Evolutionary conservation across 2,113 vertebrate species (phyloP).

Genomic region (Periophthalmodon schlosseri): DNA sequence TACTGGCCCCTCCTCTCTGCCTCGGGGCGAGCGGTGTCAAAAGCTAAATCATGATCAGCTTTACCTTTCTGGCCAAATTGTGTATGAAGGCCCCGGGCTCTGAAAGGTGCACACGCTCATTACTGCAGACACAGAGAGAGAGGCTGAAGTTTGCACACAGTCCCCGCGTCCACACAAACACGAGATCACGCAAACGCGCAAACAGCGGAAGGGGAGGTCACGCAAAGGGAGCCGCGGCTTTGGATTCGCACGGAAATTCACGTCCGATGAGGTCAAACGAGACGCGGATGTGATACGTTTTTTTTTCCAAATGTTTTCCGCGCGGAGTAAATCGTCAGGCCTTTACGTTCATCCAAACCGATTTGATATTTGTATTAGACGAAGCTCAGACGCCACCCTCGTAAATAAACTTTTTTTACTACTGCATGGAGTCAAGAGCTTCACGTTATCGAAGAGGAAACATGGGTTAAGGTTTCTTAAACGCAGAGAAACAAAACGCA

Average conservation of each 20-base stretch:
- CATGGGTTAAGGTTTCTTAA: no score
- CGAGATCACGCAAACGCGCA: no score
- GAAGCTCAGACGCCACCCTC: not conserved
- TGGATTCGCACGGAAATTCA: conserved; percentile 27
- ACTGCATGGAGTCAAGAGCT: not conserved
- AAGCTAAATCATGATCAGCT: conserved; percentile 99
- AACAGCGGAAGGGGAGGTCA: conserved; percentile 52
- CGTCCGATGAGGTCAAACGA: not conserved
- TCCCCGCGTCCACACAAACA: conserved; percentile 29
- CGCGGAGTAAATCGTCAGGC: not conserved
- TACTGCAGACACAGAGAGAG: conserved; percentile 93
- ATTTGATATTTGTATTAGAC: not conserved
- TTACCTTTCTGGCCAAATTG: conserved; percentile 99
- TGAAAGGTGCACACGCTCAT: conserved; percentile 98
- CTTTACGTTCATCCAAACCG: not conserved
- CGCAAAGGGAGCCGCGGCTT: conserved; percentile 28
- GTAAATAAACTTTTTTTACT: not conserved
- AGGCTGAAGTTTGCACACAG: conserved; percentile 76
- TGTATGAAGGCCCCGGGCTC: conserved; percentile 98
- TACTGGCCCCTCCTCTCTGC: conserved; percentile 92
- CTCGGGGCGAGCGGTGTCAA: conserved; percentile 97
- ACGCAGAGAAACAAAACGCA: no score
- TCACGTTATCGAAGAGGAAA: not conserved
- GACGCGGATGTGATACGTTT: not conserved
- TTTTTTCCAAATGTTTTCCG: not conserved